Percentiles rank a stretch among this genome's conserved stretches.
phyloP scores from a whole-genome alignment of 2,797 vertebrate genomes.

The Chelmon rostratus region DNA sequence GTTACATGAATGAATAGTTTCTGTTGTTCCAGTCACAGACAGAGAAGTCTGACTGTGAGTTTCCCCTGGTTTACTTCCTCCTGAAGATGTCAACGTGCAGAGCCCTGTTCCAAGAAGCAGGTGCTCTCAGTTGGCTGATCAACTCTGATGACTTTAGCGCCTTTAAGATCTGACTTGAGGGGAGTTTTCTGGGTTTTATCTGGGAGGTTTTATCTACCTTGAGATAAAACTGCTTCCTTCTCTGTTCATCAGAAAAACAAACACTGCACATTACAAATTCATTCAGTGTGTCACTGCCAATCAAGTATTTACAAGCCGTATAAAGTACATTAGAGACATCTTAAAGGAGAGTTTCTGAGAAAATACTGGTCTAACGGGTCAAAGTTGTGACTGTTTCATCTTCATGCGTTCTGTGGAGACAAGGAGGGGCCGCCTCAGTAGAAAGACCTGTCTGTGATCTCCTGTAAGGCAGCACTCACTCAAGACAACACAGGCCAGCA shows the following conservation, averaged over 20 bases:
- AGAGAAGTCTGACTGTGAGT: background rate
- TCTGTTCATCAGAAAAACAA: background rate
- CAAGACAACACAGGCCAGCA: background rate
- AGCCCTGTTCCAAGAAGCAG: background rate
- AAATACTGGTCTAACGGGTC: background rate
- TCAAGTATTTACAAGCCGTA: no score
- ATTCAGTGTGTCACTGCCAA: background rate
- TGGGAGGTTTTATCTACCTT: background rate
- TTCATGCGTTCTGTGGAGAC: background rate
- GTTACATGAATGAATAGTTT: constrained; percentile 16
- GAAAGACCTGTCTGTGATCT: background rate
- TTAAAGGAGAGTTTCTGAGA: background rate
- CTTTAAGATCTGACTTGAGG: no score
- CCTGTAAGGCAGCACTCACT: no score
- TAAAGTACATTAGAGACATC: background rate
- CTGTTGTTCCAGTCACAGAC: background rate
- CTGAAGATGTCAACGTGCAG: no score
- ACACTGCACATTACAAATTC: background rate
- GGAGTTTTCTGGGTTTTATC: background rate
- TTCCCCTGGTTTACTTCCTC: background rate
- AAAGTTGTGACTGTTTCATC: background rate
- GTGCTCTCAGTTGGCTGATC: background rate
- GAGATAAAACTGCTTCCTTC: background rate
- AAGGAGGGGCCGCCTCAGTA: background rate
- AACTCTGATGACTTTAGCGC: background rate